These are phyloP conservation scores for Eulacestoma nigropectus DNA, from an alignment of 2,113 vertebrate genomes.

Conservation along the genomic window DNA sequence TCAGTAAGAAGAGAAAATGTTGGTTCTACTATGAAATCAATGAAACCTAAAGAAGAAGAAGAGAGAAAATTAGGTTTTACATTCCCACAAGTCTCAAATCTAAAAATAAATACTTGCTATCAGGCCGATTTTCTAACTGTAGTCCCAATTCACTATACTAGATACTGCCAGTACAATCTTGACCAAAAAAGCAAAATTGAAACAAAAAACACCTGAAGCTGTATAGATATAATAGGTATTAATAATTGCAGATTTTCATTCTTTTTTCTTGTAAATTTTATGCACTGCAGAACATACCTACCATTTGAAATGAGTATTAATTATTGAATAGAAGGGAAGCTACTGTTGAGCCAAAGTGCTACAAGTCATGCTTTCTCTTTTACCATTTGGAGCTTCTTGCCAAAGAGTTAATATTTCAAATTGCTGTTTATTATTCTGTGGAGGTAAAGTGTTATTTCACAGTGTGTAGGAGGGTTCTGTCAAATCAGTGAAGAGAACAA, in stretches of 20 bases:
- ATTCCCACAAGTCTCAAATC: not conserved
- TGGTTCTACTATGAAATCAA: slow-evolving; percentile 96
- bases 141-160: not conserved
- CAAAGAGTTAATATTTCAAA: slow-evolving; percentile 59
- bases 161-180: not conserved
- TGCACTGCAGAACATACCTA: not conserved
- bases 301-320: not conserved
- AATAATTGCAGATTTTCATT: not conserved
- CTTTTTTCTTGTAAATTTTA: not conserved
- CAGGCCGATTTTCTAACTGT: not conserved
- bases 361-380: not conserved
- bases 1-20: slow-evolving; percentile 94
- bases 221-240: not conserved
- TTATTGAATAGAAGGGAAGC: slow-evolving; percentile 3
- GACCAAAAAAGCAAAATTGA: not conserved
- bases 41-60: slow-evolving; percentile 81
- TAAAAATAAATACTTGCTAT: not conserved
- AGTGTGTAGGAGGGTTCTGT: slow-evolving; percentile 60
- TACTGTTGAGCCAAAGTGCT: not conserved
- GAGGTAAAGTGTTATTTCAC: slow-evolving; percentile 57
- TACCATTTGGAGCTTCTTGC: not conserved
- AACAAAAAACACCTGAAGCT: not conserved
- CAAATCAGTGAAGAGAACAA: slow-evolving; percentile 62
- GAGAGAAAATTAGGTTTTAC: not conserved
- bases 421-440: slow-evolving; percentile 66